A percentile compares a stretch with the other conserved stretches of the same genome.
These are phyloP conservation scores for Leptarthrus brevirostris DNA, from an alignment of 2,888 invertebrate genomes.

Conservation along the genomic window DNA sequence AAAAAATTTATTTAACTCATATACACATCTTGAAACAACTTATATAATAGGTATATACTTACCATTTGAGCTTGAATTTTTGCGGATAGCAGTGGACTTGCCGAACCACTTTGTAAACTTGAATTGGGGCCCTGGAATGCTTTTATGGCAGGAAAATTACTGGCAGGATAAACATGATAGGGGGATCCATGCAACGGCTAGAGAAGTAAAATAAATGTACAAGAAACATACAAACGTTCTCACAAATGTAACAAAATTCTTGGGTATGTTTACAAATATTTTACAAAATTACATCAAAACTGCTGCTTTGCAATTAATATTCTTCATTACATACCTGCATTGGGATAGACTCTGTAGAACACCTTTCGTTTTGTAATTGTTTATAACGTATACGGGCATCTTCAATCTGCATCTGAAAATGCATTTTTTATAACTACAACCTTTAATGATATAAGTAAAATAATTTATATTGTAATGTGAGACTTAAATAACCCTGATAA, in stretches of 20 bases:
- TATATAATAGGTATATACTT: too few relatives aligned
- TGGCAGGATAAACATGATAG: conserved; percentile 79
- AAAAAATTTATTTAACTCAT: too few relatives aligned
- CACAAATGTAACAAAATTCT: conserved; percentile 18
- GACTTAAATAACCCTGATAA: too few relatives aligned
- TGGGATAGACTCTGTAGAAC: conserved; percentile 72
- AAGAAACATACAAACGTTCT: conserved; percentile 1
- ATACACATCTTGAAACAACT: too few relatives aligned
- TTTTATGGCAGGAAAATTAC: conserved; percentile 73
- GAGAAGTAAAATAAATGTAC: conserved; percentile 52
- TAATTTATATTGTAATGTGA: too few relatives aligned
- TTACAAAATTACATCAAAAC: conserved; percentile 6
- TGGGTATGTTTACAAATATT: conserved; percentile 17
- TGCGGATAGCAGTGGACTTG: conserved; percentile 65
- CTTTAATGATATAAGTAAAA: too few relatives aligned
- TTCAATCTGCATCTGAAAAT: conserved; percentile 84
- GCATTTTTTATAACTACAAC: too few relatives aligned
- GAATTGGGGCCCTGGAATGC: conserved; percentile 69
- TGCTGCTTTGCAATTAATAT: too few relatives aligned
- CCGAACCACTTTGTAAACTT: conserved; percentile 63
- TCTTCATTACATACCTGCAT: conserved; percentile 73
- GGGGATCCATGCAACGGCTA: conserved; percentile 76
- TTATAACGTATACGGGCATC: conserved; percentile 76
- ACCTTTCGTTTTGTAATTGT: conserved; percentile 68
- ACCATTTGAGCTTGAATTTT: conserved; percentile 58